phyloP scores from a whole-genome alignment of 1,140 invertebrate genomes.

The Lepidurus packardi region DNA sequence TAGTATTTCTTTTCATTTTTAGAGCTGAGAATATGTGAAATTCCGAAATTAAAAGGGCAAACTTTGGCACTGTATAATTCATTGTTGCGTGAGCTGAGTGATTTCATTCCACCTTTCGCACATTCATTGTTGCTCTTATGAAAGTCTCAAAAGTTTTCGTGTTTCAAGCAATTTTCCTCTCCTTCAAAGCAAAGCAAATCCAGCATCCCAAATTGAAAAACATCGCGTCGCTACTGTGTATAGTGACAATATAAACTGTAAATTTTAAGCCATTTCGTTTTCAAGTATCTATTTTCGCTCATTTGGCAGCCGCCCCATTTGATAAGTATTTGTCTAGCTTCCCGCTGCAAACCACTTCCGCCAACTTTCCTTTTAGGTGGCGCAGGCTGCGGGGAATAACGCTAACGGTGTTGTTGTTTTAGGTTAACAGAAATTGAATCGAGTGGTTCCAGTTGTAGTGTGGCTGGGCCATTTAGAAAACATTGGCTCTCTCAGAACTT shows the following conservation, averaged over 20 bases:
- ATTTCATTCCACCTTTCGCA: neutral
- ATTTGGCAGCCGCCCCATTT: neutral
- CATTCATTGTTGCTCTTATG: neutral
- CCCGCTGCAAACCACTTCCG: neutral
- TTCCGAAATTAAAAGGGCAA: neutral
- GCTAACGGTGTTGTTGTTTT: neutral
- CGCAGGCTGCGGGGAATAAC: neutral
- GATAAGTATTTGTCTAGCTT: neutral
- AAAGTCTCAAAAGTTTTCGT: neutral
- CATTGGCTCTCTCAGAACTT: neutral
- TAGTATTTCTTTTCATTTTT: neutral
- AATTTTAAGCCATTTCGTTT: neutral
- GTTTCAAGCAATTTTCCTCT: neutral
- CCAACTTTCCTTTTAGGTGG: neutral
- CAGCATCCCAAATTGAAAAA: neutral
- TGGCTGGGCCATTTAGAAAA: neutral
- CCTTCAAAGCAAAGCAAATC: neutral
- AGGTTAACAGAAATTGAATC: neutral
- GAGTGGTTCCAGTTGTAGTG: neutral
- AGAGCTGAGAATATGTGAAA: neutral
- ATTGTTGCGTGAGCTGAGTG: neutral
- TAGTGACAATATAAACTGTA: conserved; percentile 3
- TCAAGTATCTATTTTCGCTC: neutral
- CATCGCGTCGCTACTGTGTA: conserved; percentile 4
- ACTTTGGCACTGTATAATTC: neutral